Evolutionary conservation across 2,888 invertebrate genomes (phyloP), one percentile per base, ranked within the genome.

Genomic region (Mayetiola destructor): DNA sequence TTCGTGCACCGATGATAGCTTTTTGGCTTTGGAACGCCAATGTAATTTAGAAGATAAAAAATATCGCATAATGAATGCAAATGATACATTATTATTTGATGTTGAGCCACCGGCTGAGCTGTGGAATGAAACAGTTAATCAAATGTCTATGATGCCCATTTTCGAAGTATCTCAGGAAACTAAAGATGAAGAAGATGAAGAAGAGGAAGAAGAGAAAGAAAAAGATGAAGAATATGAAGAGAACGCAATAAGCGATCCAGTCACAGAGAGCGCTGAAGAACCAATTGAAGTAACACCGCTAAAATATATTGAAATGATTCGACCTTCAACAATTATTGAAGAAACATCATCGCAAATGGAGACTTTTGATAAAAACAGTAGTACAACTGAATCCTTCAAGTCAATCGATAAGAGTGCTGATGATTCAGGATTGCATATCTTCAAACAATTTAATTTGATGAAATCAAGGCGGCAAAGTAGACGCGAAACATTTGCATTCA

Each of bases 271-370:
- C 12, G 63, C 62, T 0, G 57, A 60, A 1, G 40, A 62, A 2
- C 12, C 23, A 21, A 14, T 42, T 4, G 65, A 65, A 36, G 65
- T 66, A 2, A 71, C 72, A 1, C 72, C 72, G 0, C 66, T 69
- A 0, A 71, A 72, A 61, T 68, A 69, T 66, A 66, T 71, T 1
- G 71, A 70, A 0, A 59, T 70, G 2, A 18, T 70, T 55, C 66
- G 72, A 1, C 72, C 71, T 5, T 72, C 72, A 0, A 72, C 72
- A 23, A 72, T 72, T 32, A 58, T 71, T 18, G 72, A 72, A 58
- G 68, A 68, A 54, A 58, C 60, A 5, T 56, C 59, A 32, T 53
- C 53, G 12, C 53, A 53, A 53, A 3, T 53, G 3, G 30, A 53
- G 18, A 30, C 30, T 2, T 4, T 12, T 10, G 18, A 16, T 10